Evolutionary conservation across 2,888 invertebrate genomes (phyloP), one percentile per base, ranked within the genome.

Genomic region (Coelinius sp.): DNA sequence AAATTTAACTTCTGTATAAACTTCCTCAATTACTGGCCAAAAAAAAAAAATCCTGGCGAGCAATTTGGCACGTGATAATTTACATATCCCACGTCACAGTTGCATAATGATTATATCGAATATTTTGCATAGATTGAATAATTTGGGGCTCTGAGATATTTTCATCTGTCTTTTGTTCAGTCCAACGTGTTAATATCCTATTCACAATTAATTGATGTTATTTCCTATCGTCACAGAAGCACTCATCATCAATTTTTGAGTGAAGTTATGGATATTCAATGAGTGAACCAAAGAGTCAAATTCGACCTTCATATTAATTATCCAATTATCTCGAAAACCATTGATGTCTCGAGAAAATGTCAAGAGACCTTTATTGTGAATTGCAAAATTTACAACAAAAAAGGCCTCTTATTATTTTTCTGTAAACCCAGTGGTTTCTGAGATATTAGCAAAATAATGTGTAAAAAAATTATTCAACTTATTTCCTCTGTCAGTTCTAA

Each of bases 121-220:
- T 73, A 44, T 49, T 31, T 66, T 68, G 12, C 46, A 59, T 56
- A 49, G 46, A 49, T 35, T 38, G 14, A 31, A 31, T 63, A 64
- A 66, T 75, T 71, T 22, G 59, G 73, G 68, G 73, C 67, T 68
- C 66, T 63, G 73, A 76, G 70, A 71, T 74, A 77, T 77, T 76
- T 76, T 52, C 65, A 68, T 75, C 75, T 68, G 70, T 71, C 59
- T 62, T 49, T 35, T 25, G 6, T 17, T 63, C 44, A 63, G 22
- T 46, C 1, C n/a, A 6, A 49, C 20, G 46, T 8, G 17, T 25
- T 25, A 2, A 53, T 0, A 27, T 27, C n/a, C 4, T 12, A 27
- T 12, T 25, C 27, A 27, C 4, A 53, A 52, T n/a, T 5, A 41
- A 41, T n/a, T 5, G 41, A 41, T 2, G n/a, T n/a, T 5, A 41